Evolutionary conservation across 2,888 invertebrate genomes (phyloP).

Genomic region (Thymelicus acteon): DNA sequence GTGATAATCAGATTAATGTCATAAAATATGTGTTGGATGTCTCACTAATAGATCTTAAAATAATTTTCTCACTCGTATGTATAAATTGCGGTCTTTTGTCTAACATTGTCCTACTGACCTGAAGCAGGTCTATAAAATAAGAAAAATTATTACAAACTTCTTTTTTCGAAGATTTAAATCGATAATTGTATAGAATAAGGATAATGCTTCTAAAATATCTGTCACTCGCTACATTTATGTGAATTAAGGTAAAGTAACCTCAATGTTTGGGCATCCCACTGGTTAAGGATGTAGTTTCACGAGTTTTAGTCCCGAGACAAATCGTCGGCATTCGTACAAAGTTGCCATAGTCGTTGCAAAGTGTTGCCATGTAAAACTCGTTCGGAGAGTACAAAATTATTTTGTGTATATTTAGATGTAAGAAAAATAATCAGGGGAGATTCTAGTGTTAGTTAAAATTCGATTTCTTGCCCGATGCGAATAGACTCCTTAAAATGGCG

Average conservation of each 20-base stretch:
- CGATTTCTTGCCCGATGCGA: constrained; percentile 78
- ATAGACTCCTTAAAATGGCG: constrained; percentile 49
- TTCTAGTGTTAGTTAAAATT: constrained; percentile 74
- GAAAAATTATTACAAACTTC: constrained; percentile 29
- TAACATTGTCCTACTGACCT: constrained; percentile 48
- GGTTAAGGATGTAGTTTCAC: constrained; percentile 42
- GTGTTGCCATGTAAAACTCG: constrained; percentile 82
- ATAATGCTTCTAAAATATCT: constrained; percentile 26
- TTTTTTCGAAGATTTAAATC: constrained; percentile 21
- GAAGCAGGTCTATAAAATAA: constrained; percentile 49
- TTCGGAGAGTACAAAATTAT: constrained; percentile 84
- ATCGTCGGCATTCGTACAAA: constrained; percentile 62
- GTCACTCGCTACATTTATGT: constrained; percentile 25
- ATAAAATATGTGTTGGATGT: neutral
- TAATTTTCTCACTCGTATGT: constrained; percentile 60
- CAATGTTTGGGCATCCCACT: constrained; percentile 29
- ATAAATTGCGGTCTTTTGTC: constrained; percentile 37
- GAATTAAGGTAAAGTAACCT: constrained; percentile 31
- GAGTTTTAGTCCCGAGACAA: constrained; percentile 46
- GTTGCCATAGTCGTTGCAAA: constrained; percentile 70
- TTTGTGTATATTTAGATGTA: constrained; percentile 82
- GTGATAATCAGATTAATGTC: constrained; percentile 1
- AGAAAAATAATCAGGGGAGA: constrained; percentile 83
- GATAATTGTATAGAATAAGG: constrained; percentile 25
- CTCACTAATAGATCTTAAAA: constrained; percentile 53